phyloP scores from a whole-genome alignment of 1,140 invertebrate genomes.

The Leptopilina boulardi region DNA sequence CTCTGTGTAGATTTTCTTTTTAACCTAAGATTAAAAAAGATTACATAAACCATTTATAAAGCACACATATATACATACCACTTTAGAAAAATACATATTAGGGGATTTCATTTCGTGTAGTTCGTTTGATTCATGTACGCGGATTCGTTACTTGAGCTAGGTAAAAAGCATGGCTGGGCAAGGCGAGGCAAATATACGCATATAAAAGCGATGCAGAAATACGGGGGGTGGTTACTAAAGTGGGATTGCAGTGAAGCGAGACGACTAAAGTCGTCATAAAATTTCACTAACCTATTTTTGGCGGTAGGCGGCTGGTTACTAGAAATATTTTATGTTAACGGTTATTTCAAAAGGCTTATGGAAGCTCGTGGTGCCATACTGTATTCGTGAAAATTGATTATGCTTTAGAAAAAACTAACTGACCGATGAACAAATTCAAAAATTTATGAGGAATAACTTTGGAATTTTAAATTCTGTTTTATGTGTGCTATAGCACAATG shows the following conservation, averaged over 20 bases:
- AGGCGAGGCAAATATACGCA: background rate
- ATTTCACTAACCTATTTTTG: conserved; percentile 18
- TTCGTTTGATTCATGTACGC: background rate
- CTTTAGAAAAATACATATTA: background rate
- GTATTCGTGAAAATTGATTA: background rate
- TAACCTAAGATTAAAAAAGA: background rate
- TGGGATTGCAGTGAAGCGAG: background rate
- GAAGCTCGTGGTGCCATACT: background rate
- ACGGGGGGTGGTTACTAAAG: background rate
- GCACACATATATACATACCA: too few species aligned
- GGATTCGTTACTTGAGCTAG: background rate
- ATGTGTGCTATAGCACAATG: too few species aligned
- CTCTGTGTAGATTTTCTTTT: background rate
- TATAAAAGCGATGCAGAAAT: background rate
- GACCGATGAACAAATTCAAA: background rate
- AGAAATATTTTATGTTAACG: conserved; percentile 26
- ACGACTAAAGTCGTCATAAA: conserved; percentile 10
- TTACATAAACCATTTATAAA: background rate
- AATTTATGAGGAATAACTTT: too few species aligned
- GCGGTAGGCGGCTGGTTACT: background rate
- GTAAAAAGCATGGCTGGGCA: background rate
- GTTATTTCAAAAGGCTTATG: conserved; percentile 28
- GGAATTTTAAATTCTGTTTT: too few species aligned
- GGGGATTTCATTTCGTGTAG: background rate
- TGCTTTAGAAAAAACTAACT: background rate